Conservation (phyloP, 2,888 invertebrate species). For the Epiblema foenella region DNA sequence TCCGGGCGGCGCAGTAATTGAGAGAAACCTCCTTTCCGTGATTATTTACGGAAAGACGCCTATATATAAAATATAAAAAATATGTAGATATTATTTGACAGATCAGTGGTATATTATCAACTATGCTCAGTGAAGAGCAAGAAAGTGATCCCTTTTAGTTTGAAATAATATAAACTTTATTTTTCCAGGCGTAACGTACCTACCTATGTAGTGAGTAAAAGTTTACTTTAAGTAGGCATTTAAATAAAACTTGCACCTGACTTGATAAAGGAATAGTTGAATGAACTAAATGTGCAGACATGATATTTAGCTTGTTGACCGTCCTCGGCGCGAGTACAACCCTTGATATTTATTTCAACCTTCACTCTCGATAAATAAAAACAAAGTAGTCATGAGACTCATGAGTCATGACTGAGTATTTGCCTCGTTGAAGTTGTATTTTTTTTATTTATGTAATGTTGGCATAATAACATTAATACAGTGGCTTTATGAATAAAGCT, state of each 20-base stretch:
- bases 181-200: too few relatives aligned
- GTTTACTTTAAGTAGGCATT: too few relatives aligned
- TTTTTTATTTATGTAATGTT: not conserved
- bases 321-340: not conserved
- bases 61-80: not conserved
- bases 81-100: too few relatives aligned
- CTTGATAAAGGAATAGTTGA: not conserved
- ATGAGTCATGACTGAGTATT: not conserved
- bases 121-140: too few relatives aligned
- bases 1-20: constrained; percentile 4
- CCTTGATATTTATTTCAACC: not conserved
- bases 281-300: not conserved
- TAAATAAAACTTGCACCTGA: too few relatives aligned
- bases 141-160: too few relatives aligned
- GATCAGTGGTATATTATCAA: too few relatives aligned
- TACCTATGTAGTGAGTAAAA: too few relatives aligned
- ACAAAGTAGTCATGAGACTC: not conserved
- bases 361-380: constrained; percentile 1
- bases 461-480: not conserved
- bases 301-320: not conserved
- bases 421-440: not conserved
- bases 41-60: not conserved
- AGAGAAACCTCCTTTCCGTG: not conserved
- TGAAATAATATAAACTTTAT: not conserved
- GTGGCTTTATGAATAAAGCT: not conserved